Conservation (phyloP, 2,888 invertebrate species). For the Orthosia gracilis region DNA sequence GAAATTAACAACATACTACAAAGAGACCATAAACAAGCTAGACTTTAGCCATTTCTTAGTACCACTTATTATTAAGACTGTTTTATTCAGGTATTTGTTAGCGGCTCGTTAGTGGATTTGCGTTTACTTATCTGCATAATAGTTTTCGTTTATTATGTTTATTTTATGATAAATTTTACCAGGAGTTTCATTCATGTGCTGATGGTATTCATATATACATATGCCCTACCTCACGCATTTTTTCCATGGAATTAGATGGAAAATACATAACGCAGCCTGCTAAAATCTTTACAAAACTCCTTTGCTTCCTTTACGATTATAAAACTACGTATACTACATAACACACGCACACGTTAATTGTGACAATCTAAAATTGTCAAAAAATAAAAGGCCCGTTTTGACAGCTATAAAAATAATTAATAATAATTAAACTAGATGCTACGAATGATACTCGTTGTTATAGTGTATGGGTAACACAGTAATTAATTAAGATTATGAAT, state of each 20-base stretch:
- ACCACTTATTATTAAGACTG: slow-evolving; percentile 35
- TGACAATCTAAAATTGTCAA: no score
- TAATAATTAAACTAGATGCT: no score
- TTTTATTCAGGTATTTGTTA: slow-evolving; percentile 33
- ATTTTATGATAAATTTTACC: slow-evolving; percentile 3
- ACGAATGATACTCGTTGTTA: no score
- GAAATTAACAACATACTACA: slow-evolving; percentile 53
- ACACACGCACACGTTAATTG: no score
- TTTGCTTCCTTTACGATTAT: no score
- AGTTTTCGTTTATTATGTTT: slow-evolving; percentile 32
- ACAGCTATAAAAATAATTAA: no score
- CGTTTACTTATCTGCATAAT: slow-evolving; percentile 20
- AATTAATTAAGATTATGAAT: no score
- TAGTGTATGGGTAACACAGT: no score
- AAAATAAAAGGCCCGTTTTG: no score
- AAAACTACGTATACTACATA: no score
- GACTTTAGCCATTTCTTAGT: slow-evolving; percentile 36
- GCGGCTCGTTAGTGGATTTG: slow-evolving; percentile 28
- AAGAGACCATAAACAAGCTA: slow-evolving; percentile 42
- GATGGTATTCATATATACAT: not conserved
- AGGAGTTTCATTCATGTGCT: slow-evolving; percentile 1
- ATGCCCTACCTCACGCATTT: not conserved
- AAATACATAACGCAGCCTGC: not conserved
- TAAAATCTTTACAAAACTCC: not conserved
- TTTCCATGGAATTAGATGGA: not conserved